Percentiles rank a stretch among this genome's conserved stretches.
These are phyloP conservation scores for Electrophaes corylata DNA, from an alignment of 2,888 invertebrate genomes.

Conservation along the genomic window DNA sequence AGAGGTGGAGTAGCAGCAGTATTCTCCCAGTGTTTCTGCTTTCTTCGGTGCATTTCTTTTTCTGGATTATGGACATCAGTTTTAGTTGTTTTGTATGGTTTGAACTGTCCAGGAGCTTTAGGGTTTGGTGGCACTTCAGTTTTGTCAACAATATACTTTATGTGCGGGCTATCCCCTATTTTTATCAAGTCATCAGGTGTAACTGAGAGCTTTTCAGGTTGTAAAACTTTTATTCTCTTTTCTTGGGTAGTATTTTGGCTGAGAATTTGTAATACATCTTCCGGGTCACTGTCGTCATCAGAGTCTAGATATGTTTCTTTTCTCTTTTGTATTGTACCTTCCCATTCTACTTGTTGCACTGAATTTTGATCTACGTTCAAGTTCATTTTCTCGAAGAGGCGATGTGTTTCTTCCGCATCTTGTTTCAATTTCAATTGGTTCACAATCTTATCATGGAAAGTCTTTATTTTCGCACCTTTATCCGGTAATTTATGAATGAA, in stretches of 20 bases:
- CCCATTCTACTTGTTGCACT: slow-evolving; percentile 85
- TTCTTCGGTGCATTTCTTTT: slow-evolving; percentile 79
- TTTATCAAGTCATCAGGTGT: slow-evolving; percentile 78
- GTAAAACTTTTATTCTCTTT: slow-evolving; percentile 74
- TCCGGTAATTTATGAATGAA: slow-evolving; percentile 84
- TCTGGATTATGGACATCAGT: slow-evolving; percentile 81
- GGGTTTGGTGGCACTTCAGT: slow-evolving; percentile 63
- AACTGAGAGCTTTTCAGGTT: slow-evolving; percentile 75
- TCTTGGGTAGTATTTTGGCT: slow-evolving; percentile 80
- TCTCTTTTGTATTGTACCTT: slow-evolving; percentile 67
- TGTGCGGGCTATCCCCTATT: slow-evolving; percentile 75
- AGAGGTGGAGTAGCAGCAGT: slow-evolving; percentile 87
- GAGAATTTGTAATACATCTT: slow-evolving; percentile 84
- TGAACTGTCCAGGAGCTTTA: slow-evolving; percentile 71
- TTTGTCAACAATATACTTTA: slow-evolving; percentile 82
- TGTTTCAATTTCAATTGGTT: slow-evolving; percentile 75
- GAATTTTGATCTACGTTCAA: slow-evolving; percentile 67
- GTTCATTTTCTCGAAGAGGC: slow-evolving; percentile 77
- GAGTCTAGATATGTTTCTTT: slow-evolving; percentile 72
- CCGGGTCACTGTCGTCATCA: slow-evolving; percentile 85
- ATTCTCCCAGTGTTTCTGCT: slow-evolving; percentile 84
- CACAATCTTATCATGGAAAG: slow-evolving; percentile 74
- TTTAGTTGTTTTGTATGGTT: slow-evolving; percentile 84
- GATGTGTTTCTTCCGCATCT: slow-evolving; percentile 78
- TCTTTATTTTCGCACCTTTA: slow-evolving; percentile 83